phyloP scores from a whole-genome alignment of 2,888 invertebrate species.

The Drosophila merina region DNA sequence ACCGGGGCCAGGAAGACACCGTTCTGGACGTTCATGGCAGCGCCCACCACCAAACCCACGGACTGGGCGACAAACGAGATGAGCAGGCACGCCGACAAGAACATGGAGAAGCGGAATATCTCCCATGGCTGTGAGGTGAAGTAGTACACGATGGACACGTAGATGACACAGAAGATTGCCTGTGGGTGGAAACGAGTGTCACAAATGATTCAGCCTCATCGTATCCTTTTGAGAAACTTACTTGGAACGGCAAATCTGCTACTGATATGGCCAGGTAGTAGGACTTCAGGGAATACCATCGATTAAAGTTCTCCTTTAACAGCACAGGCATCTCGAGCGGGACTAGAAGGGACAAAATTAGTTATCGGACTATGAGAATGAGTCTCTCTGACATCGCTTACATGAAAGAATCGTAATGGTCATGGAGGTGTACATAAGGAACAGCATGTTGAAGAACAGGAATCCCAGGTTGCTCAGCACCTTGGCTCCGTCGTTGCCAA shows the following conservation, averaged over 20 bases:
- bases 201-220: not conserved
- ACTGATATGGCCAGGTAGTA: constrained; percentile 98
- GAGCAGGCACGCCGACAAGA: constrained; percentile 93
- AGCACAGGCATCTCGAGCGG: constrained; percentile 98
- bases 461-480: constrained; percentile 98
- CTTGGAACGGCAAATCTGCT: constrained; percentile 99
- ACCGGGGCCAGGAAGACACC: constrained; percentile 98
- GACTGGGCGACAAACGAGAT: constrained; percentile 98
- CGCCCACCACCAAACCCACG: constrained; percentile 96
- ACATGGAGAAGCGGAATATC: constrained; percentile 92
- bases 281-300: constrained; percentile 97
- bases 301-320: constrained; percentile 96
- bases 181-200: constrained; percentile 82
- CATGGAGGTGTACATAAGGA: constrained; percentile 99
- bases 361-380: not conserved
- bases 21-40: constrained; percentile 97
- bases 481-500: constrained; percentile 97
- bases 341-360: constrained; percentile 85
- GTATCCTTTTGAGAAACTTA: constrained; percentile 82
- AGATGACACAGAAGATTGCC: constrained; percentile 96
- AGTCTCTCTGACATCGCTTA: constrained; percentile 85
- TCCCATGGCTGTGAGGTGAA: constrained; percentile 97
- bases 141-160: constrained; percentile 96
- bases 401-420: constrained; percentile 99
- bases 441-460: constrained; percentile 99